Percentiles rank a stretch among this genome's conserved stretches.
Evolutionary conservation across 2,113 vertebrate genomes (phyloP).

Genomic region (Galeopterus variegatus): DNA sequence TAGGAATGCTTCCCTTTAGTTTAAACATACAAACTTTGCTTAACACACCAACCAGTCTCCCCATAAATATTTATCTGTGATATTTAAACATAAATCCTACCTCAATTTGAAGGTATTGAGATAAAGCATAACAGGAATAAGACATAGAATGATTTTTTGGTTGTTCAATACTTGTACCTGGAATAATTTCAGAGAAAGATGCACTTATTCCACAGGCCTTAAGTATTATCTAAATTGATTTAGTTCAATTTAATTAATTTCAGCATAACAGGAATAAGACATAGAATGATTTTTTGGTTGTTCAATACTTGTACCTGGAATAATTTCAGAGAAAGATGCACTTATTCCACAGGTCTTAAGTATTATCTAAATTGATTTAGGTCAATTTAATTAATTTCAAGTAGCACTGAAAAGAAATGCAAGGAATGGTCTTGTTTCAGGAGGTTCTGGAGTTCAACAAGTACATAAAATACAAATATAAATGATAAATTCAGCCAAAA

Average conservation of each 20-base stretch:
- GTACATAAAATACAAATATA: not conserved
- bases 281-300: not conserved
- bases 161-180: not conserved
- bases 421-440: not conserved
- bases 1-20: not conserved
- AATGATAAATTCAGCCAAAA: no score
- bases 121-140: not conserved
- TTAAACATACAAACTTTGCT: constrained; percentile 17
- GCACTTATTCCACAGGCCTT: not conserved
- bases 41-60: not conserved
- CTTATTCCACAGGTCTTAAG: not conserved
- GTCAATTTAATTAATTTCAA: not conserved
- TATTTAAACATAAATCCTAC: not conserved
- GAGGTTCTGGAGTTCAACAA: not conserved
- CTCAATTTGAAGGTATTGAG: not conserved
- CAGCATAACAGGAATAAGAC: not conserved
- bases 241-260: no score
- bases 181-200: constrained; percentile 18
- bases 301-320: not conserved
- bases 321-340: constrained; percentile 16
- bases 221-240: not conserved
- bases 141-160: not conserved
- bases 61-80: constrained; percentile 35
- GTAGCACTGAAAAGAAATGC: not conserved
- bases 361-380: not conserved